Evolutionary conservation across 2,888 invertebrate genomes (phyloP).

Genomic region (Nemurella pictetii): DNA sequence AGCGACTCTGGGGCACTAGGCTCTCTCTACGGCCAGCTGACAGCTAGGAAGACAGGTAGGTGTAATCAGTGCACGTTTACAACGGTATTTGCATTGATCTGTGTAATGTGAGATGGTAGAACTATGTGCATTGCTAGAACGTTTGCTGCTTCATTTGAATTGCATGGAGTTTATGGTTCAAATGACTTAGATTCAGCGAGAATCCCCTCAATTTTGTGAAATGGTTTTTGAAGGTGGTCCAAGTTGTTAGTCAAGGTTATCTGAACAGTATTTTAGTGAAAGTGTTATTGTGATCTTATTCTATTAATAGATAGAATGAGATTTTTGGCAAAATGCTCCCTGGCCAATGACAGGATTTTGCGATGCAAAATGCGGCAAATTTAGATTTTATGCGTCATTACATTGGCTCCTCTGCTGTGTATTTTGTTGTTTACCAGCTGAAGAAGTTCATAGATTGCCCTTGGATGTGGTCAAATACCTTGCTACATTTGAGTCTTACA

Average conservation of each 20-base stretch:
- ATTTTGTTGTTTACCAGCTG: neutral
- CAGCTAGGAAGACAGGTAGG: neutral
- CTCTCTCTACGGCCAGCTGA: neutral
- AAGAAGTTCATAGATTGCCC: neutral
- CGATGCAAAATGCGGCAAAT: neutral
- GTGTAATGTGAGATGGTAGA: neutral
- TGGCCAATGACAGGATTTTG: neutral
- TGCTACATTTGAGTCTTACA: neutral
- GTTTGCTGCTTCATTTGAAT: neutral
- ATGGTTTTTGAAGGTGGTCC: neutral
- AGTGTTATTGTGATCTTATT: neutral
- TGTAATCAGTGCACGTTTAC: neutral
- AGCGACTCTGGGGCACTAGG: neutral
- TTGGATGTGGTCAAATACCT: neutral
- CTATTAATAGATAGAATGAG: neutral
- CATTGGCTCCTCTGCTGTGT: neutral
- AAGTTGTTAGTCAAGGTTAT: neutral
- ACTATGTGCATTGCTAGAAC: neutral
- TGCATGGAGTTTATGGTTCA: neutral
- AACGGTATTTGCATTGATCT: neutral
- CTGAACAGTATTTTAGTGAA: neutral
- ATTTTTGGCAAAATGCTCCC: too few species aligned
- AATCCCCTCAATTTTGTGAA: neutral
- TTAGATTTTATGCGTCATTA: neutral
- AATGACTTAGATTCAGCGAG: neutral